phyloP scores from a whole-genome alignment of 2,888 invertebrate species.

The Coecobrya sp. region DNA sequence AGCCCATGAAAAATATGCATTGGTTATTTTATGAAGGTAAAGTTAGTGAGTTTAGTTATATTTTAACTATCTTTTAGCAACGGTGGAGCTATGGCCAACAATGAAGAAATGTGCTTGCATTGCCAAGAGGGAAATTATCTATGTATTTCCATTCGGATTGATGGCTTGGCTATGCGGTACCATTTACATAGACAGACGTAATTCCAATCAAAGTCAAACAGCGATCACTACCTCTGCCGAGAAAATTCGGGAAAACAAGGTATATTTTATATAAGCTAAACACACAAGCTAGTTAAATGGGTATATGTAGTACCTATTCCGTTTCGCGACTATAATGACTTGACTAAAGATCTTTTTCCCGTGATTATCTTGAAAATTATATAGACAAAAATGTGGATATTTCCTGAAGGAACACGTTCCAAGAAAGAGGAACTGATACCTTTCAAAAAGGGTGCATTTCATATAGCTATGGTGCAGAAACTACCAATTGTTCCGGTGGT shows the following conservation, averaged over 20 bases:
- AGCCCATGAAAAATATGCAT: neutral
- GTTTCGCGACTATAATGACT: too few species aligned
- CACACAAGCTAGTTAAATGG: too few species aligned
- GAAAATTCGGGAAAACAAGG: slow-evolving; percentile 89
- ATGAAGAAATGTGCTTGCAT: slow-evolving; percentile 93
- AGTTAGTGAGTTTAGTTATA: too few species aligned
- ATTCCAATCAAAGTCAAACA: slow-evolving; percentile 86
- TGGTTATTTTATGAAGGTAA: neutral
- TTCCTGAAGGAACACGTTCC: slow-evolving; percentile 90
- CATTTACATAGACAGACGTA: slow-evolving; percentile 87
- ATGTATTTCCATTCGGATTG: slow-evolving; percentile 91
- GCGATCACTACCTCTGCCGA: slow-evolving; percentile 89
- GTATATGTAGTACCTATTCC: too few species aligned
- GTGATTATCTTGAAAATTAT: neutral
- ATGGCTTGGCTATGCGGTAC: slow-evolving; percentile 91
- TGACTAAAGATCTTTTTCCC: too few species aligned
- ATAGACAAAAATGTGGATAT: slow-evolving; percentile 91
- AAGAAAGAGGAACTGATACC: slow-evolving; percentile 89
- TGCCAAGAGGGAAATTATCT: slow-evolving; percentile 91
- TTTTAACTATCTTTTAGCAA: slow-evolving; percentile 91
- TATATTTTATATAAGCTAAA: slow-evolving; percentile 86
- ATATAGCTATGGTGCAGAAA: slow-evolving; percentile 91
- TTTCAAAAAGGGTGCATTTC: slow-evolving; percentile 93
- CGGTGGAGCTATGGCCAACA: slow-evolving; percentile 96
- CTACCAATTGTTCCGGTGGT: slow-evolving; percentile 92